Percentiles rank a stretch among this genome's conserved stretches.
Conservation (phyloP, 2,113 vertebrate species). For the Hippoglossus stenolepis region DNA sequence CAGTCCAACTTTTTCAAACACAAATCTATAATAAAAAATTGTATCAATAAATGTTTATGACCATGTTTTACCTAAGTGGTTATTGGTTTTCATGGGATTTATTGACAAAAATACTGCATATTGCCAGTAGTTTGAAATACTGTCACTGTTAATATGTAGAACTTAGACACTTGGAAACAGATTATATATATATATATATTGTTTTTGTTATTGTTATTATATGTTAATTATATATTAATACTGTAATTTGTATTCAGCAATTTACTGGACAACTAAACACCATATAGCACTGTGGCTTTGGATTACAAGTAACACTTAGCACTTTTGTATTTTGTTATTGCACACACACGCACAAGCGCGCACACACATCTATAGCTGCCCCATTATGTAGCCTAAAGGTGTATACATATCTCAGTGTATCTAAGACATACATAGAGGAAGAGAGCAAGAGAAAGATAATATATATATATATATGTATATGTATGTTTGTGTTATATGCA, state of each 20-base stretch:
- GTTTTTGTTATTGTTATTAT: too few species aligned
- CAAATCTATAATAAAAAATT: not conserved
- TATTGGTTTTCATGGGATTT: not conserved
- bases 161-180: not conserved
- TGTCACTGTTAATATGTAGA: not conserved
- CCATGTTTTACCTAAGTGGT: not conserved
- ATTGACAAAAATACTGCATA: not conserved
- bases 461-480: not conserved
- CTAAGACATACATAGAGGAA: not conserved
- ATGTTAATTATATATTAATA: not conserved
- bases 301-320: too few species aligned
- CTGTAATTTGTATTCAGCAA: not conserved
- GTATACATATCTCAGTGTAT: too few species aligned
- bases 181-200: too few species aligned
- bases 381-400: too few species aligned
- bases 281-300: not conserved
- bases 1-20: not conserved
- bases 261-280: not conserved
- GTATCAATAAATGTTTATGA: too few species aligned
- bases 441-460: not conserved
- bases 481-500: conserved; percentile 15
- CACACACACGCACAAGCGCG: too few species aligned
- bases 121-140: not conserved
- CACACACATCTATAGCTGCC: too few species aligned
- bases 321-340: too few species aligned